Evolutionary conservation across 1,140 invertebrate genomes (phyloP), one percentile per base, ranked within the genome.

Genomic region (Saccostrea cuccullata): DNA sequence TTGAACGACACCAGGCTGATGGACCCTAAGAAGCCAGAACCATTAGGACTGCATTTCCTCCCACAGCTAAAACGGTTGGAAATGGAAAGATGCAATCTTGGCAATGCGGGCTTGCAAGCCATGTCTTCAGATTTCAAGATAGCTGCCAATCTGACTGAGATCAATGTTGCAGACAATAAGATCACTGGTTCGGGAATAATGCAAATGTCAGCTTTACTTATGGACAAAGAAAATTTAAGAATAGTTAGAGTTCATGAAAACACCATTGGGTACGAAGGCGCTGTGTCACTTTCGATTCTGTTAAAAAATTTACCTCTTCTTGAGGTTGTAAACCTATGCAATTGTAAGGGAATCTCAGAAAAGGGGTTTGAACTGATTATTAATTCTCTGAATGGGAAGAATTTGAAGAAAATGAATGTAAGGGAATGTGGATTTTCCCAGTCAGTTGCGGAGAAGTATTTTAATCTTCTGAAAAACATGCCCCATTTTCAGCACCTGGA

Each of bases 371-470:
- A 77, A 26, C 15, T 77, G 70, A 77, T 77, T 11, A 77, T 77
- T 36, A 26, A 77, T 8, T 77, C 70, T 9, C 8, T 77, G 70
- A 30, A 77, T 15, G 70, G 70, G 11, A 77, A 77, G 26, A 77
- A 77, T 13, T 15, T 77, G 12, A 77, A 77, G 70, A 77, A 77
- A 77, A 77, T 77, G 70, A 77, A 77, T 77, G 26, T 77, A 12
- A 26, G 70, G 26, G 30, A 77, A 15, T 77, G 70, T 30, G 70
- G 70, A 17, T 77, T 77, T 17, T 77, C 70, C 70, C 70, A 77
- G 26, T 5, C 23, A 30, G 26, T 77, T 26, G 23, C 70, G 13
- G 70, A 77, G 26, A 77, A 77, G 30, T 77, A 77, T 36, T 77
- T 77, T 26, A 15, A 30, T 13, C 26, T 77, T 2, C 26, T 77